Evolutionary conservation across 2,113 vertebrate genomes (phyloP).

Genomic region (Callionymus lyra): DNA sequence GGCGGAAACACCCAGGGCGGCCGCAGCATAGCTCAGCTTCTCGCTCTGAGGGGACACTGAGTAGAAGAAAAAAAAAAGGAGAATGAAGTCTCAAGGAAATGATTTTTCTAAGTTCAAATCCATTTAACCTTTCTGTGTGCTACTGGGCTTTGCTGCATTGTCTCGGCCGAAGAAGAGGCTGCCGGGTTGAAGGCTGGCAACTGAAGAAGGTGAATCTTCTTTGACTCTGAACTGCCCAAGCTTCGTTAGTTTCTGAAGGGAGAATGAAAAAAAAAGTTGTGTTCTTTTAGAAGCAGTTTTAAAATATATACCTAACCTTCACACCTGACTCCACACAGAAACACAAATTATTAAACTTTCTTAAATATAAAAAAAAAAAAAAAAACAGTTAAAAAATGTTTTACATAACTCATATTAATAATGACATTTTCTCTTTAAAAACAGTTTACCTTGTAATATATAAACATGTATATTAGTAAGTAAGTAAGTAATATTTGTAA

Average conservation of each 20-base stretch:
- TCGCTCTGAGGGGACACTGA: conserved; percentile 60
- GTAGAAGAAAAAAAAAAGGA: not conserved
- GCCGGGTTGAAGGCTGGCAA: conserved; percentile 69
- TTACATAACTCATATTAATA: too few species aligned
- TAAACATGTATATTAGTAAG: too few species aligned
- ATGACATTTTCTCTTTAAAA: too few species aligned
- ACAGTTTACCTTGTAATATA: too few species aligned
- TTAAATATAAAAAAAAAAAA: not conserved
- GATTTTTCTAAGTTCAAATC: not conserved
- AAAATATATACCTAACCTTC: too few species aligned
- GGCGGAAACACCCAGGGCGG: conserved; percentile 65
- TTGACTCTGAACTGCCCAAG: conserved; percentile 83
- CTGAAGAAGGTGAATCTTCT: conserved; percentile 67
- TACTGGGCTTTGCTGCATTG: conserved; percentile 52
- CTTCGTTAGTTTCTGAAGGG: conserved; percentile 76
- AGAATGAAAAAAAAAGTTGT: not conserved
- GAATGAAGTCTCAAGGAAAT: not conserved
- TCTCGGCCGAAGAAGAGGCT: conserved; percentile 79
- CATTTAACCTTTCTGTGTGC: conserved; percentile 60
- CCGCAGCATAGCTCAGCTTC: conserved; percentile 76
- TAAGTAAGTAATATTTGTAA: too few species aligned
- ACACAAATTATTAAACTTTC: too few species aligned
- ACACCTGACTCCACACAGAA: too few species aligned
- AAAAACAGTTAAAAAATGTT: not conserved
- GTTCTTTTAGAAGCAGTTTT: too few species aligned